Percentiles rank a stretch among this genome's conserved stretches.
Conservation (phyloP, 2,113 vertebrate species). For the Bubalus kerabau region DNA sequence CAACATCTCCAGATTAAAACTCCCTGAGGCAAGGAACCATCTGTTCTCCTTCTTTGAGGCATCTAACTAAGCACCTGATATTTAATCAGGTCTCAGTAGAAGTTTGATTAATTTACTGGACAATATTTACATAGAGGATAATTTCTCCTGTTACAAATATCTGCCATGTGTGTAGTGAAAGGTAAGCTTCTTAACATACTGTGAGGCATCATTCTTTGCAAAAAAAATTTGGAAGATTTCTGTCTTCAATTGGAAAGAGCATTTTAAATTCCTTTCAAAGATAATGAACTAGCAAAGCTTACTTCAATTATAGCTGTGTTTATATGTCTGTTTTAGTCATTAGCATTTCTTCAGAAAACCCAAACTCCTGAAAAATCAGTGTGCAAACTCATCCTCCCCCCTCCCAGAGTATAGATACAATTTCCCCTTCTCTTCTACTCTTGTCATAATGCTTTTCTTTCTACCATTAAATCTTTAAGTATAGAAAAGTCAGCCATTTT, state of each 20-base stretch:
- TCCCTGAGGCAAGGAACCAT: slow-evolving; percentile 38
- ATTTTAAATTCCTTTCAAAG: not conserved
- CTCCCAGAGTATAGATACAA: not conserved
- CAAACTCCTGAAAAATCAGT: not conserved
- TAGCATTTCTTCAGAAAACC: slow-evolving; percentile 7
- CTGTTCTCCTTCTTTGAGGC: slow-evolving; percentile 46
- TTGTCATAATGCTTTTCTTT: not conserved
- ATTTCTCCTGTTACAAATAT: slow-evolving; percentile 40
- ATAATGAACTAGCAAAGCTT: not conserved
- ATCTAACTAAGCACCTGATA: slow-evolving; percentile 47
- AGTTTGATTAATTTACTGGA: slow-evolving; percentile 63
- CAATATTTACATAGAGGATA: slow-evolving; percentile 53
- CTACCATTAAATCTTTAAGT: not conserved
- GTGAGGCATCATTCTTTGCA: not conserved
- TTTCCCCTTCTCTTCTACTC: not conserved
- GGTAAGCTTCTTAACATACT: not conserved
- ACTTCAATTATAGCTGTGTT: not conserved
- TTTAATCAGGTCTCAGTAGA: slow-evolving; percentile 52
- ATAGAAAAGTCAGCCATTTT: not conserved
- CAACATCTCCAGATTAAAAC: slow-evolving; percentile 31
- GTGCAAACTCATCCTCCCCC: not conserved
- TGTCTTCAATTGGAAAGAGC: not conserved
- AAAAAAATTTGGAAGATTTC: not conserved
- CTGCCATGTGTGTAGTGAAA: slow-evolving; percentile 12
- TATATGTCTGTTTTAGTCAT: not conserved